Evolutionary conservation across 2,888 invertebrate genomes (phyloP).

Genomic region (Lamproptera curius): DNA sequence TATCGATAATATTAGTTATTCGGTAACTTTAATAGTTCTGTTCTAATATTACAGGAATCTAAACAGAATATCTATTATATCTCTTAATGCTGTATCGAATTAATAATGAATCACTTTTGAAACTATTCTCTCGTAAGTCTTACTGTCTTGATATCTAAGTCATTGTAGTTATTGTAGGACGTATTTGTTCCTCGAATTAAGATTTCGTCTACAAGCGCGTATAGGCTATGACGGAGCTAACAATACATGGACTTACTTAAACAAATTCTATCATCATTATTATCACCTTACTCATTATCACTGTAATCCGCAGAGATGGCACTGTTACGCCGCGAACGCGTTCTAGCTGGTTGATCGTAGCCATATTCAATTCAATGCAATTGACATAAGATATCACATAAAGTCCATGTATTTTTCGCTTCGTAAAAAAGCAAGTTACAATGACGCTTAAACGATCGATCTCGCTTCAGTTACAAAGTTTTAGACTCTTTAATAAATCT

Average conservation of each 20-base stretch:
- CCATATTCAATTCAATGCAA: no score
- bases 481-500: constrained; percentile 46
- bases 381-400: no score
- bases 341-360: no score
- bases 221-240: no score
- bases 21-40: constrained; percentile 27
- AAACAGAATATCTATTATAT: constrained; percentile 34
- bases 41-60: constrained; percentile 30
- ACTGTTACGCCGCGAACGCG: no score
- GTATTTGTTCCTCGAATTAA: constrained; percentile 42
- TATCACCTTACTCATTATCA: no score
- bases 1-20: constrained; percentile 27
- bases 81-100: constrained; percentile 44
- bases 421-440: constrained; percentile 29
- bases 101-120: constrained; percentile 37
- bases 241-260: no score
- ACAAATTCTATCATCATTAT: no score
- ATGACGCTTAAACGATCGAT: constrained; percentile 63
- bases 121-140: constrained; percentile 58
- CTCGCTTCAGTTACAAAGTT: constrained; percentile 57
- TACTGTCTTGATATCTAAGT: constrained; percentile 65
- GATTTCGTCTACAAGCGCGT: constrained; percentile 44
- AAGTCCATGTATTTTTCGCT: no score
- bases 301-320: no score
- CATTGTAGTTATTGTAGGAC: constrained; percentile 56